phyloP scores from a whole-genome alignment of 2,888 invertebrate genomes.

The Matsumyia berberina region DNA sequence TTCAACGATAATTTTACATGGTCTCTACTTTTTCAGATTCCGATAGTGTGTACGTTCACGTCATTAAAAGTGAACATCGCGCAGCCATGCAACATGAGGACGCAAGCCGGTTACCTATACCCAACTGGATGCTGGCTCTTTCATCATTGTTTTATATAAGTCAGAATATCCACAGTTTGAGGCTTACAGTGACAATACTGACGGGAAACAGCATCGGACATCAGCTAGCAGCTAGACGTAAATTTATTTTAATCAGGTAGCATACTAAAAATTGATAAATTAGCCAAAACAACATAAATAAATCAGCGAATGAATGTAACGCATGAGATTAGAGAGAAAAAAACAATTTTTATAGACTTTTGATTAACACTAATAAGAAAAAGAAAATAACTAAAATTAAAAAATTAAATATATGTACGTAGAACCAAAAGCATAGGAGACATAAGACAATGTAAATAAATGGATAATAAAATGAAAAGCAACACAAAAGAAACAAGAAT shows the following conservation, averaged over 20 bases:
- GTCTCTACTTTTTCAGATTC: constrained; percentile 86
- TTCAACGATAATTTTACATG: background rate
- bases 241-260: constrained; percentile 57
- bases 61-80: constrained; percentile 90
- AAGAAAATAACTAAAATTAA: background rate
- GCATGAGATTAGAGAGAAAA: constrained; percentile 36
- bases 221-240: constrained; percentile 37
- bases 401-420: background rate
- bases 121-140: constrained; percentile 79
- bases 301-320: constrained; percentile 53
- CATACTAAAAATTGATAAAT: constrained; percentile 45
- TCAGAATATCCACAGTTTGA: constrained; percentile 40
- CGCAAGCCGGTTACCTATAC: constrained; percentile 80
- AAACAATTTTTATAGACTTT: constrained; percentile 27
- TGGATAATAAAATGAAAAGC: background rate
- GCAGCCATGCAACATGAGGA: constrained; percentile 87
- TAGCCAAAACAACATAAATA: constrained; percentile 11
- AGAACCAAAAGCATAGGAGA: constrained; percentile 8
- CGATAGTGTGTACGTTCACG: constrained; percentile 93
- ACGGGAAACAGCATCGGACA: constrained; percentile 32
- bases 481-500: background rate
- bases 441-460: constrained; percentile 35
- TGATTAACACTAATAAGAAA: constrained; percentile 4
- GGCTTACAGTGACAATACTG: background rate
- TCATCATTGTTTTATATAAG: constrained; percentile 69